Percentiles rank a stretch among this genome's conserved stretches.
Conservation (phyloP, 2,888 invertebrate genomes). For the Salticus scenicus region DNA sequence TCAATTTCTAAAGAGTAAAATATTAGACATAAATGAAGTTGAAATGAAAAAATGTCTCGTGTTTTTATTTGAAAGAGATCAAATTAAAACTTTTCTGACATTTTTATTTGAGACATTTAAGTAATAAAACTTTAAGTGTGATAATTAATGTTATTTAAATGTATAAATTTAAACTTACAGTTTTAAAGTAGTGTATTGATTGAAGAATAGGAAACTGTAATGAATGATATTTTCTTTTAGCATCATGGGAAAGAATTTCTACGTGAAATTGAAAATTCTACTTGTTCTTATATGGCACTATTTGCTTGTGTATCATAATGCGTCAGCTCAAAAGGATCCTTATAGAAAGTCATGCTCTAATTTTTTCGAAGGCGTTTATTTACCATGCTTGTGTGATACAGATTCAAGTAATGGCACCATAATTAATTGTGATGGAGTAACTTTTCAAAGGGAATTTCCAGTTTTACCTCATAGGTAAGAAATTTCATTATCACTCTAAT, state of each 20-base stretch:
- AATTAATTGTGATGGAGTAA: conserved; percentile 89
- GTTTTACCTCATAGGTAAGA: conserved; percentile 83
- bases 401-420: conserved; percentile 78
- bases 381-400: conserved; percentile 82
- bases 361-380: conserved; percentile 74
- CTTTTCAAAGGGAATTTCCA: conserved; percentile 87
- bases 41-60: too few species aligned
- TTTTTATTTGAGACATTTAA: too few species aligned
- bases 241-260: background rate
- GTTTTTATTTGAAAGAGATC: too few species aligned
- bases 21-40: too few species aligned
- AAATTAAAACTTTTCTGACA: too few species aligned
- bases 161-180: too few species aligned
- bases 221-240: background rate
- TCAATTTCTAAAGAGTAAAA: too few species aligned
- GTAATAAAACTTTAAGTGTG: too few species aligned
- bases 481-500: background rate
- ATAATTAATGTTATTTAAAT: too few species aligned
- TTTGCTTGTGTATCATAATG: background rate
- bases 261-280: background rate
- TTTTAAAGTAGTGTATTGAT: too few species aligned
- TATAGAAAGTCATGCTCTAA: conserved; percentile 33
- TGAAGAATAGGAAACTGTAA: too few species aligned
- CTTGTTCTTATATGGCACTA: background rate
- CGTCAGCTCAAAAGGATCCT: background rate